Evolutionary conservation across 2,797 vertebrate species (phyloP).

Genomic region (Enteromius anoplus): DNA sequence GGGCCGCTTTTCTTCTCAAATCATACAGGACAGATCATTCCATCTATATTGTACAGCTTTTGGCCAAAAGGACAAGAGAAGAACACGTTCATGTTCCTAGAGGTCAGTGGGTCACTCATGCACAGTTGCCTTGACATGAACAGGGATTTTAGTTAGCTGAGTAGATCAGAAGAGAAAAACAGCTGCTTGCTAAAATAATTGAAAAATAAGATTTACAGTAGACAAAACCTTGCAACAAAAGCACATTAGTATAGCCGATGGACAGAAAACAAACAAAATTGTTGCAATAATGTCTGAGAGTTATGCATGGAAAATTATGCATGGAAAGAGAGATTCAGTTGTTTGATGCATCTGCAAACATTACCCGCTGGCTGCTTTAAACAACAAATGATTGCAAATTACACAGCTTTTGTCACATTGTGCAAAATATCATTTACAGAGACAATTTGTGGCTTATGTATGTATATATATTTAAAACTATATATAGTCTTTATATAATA

Average conservation of each 20-base stretch:
- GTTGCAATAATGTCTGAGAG: too few species aligned
- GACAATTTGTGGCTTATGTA: too few species aligned
- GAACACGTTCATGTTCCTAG: background rate
- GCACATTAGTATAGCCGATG: too few species aligned
- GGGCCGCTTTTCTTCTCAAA: conserved; percentile 31
- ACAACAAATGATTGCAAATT: too few species aligned
- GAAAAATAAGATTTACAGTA: background rate
- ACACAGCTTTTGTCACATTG: too few species aligned
- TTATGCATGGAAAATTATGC: too few species aligned
- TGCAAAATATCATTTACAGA: too few species aligned
- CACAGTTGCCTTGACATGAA: background rate
- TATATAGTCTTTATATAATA: background rate
- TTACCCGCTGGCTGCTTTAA: too few species aligned
- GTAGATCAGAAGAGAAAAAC: background rate
- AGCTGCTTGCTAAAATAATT: background rate
- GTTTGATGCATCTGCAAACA: too few species aligned
- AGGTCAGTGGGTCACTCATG: background rate
- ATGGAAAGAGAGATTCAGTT: too few species aligned
- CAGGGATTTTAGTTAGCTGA: background rate
- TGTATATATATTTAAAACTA: too few species aligned
- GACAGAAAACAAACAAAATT: too few species aligned
- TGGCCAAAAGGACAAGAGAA: background rate
- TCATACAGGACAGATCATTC: background rate
- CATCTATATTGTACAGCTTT: background rate
- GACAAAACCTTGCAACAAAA: background rate